phyloP scores from a whole-genome alignment of 2,797 vertebrate species.

The Chaetophractus vellerosus region DNA sequence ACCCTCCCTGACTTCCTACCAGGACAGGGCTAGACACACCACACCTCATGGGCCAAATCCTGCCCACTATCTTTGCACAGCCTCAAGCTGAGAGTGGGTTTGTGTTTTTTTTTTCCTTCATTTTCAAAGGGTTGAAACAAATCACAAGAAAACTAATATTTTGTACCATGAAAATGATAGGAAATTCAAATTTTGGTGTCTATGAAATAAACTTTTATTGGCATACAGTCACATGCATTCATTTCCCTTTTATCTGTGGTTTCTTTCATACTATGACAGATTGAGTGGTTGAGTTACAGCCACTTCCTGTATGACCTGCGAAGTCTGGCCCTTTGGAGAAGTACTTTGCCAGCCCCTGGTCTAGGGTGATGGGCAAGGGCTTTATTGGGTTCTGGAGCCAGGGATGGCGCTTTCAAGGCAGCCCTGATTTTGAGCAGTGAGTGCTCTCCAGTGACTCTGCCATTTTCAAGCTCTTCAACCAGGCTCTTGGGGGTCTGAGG shows the following conservation, averaged over 20 bases:
- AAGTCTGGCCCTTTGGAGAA: no score
- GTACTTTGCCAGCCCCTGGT: no score
- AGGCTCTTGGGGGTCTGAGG: no score
- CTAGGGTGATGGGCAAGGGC: no score
- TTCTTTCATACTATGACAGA: neutral
- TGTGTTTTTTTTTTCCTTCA: neutral
- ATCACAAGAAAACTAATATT: slow-evolving; percentile 15
- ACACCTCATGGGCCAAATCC: neutral
- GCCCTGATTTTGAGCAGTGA: no score
- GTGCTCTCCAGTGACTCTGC: no score
- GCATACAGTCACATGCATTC: neutral
- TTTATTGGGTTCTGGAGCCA: no score
- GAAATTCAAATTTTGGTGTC: neutral
- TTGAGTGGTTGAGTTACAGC: neutral
- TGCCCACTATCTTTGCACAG: neutral
- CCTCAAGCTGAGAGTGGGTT: neutral
- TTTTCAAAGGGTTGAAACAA: neutral
- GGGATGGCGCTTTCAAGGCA: no score
- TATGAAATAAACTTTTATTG: neutral
- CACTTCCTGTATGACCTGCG: neutral
- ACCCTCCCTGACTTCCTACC: neutral
- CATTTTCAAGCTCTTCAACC: no score
- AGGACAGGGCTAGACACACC: neutral
- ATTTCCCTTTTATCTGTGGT: neutral
- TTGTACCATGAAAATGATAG: neutral